Evolutionary conservation across 1,140 invertebrate genomes (phyloP), one percentile per base, ranked within the genome.

Genomic region (Anadara kagoshimensis): DNA sequence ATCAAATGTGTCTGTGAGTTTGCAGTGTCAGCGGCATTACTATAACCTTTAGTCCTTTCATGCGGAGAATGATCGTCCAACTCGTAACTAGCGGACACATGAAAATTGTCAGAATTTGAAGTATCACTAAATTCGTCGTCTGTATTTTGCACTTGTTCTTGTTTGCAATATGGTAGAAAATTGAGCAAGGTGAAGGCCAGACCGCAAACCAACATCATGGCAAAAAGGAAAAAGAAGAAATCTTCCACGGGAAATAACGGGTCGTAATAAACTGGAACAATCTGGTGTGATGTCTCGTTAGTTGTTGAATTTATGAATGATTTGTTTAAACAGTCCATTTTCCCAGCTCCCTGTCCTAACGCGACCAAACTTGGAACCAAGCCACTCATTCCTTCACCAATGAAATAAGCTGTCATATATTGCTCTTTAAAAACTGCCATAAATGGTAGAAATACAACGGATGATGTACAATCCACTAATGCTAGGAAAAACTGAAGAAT

Each of bases 391-490:
- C 96, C 96, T 88, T 94, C 93, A 5, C 93, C 93, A 22, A 94
- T 89, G 71, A 93, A 91, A 79, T 92, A 93, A 0, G 92, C 92
- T 4, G 91, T 91, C 68, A 94, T 87, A 81, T 93, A 97, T 22
- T 93, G 91, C 18, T 84, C 69, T 79, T 94, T 92, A 77, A 95
- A 97, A 59, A 93, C 91, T 43, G 94, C 92, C 93, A 98, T 94
- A 85, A 95, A 98, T 0, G 96, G 96, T 82, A 97, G 93, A 84
- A 97, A 98, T 0, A 92, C 90, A 26, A 98, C 96, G 0, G 96
- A 97, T 76, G 96, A 97, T 0, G 96, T 97, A 85, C 96, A 97
- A 69, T 96, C 96, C 18, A 97, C 95, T 0, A 96, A 86, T 0
- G 96, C 93, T 45, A 95, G 91, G 67, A 94, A 92, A 83, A 97